Base-by-base conservation (phyloP, 2,888 invertebrate genomes). In the Embidobia sp. region DNA sequence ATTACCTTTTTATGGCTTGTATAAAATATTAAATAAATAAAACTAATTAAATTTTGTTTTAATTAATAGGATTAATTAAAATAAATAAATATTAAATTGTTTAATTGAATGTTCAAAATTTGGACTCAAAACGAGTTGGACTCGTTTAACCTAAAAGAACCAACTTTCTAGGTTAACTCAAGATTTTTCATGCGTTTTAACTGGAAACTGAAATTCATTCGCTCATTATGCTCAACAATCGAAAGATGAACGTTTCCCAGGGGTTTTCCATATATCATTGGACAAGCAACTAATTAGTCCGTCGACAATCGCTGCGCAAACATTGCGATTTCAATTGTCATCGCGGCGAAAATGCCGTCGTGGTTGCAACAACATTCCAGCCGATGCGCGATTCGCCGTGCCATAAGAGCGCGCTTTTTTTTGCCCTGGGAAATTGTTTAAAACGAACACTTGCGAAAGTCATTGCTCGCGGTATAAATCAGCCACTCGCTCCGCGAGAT, bases 381-480 rank as follows among this genome's bases (percentile, higher is more conserved):
- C 77, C 59, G 11, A 70, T 76, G 15, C 33, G 51, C 61, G 66
- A 72, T 77, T 66, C 48, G 70, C 66, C 57, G 31, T 61, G 61
- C 61, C 72, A 67, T 61, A 67, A 77, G 44, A 67, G 59, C 31
- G 46, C 55, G 16, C 55, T 63, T 67, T 72, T 77, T 67, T 77
- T 67, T 66, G 61, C 61, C 67, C 37, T 77, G 77, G 72, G 72
- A 67, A 77, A 77, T 77, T 72, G 77, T 77, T 77, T 61, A 61
- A 77, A 77, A 77, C 66, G 77, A 66, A 66, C 61, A 72, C 70
- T 77, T 77, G 70, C 77, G 77, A 77, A 76, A 70, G 76, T 59
- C 57, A 76, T 70, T 69, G 33, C 51, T n/a, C 49, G 40, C 59
- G 44, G 64, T 59, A 70, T 69, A 70, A 76, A 70, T 59, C 69